Base-by-base conservation (phyloP, 2,888 invertebrate species). In the Mellilla xanthometata region DNA sequence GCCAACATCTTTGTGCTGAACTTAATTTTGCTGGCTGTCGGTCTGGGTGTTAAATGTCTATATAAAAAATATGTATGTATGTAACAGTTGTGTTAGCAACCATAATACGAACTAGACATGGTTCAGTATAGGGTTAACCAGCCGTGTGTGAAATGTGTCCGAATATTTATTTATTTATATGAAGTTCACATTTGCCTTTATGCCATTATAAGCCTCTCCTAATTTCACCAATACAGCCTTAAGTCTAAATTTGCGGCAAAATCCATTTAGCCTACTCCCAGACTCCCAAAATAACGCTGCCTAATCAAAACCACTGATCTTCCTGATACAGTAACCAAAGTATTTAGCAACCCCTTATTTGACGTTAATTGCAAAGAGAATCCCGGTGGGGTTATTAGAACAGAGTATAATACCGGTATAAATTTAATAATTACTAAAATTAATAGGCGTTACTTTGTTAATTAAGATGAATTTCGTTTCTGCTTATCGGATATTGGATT, bases 381-480 rank as follows among this genome's bases (percentile, higher is more conserved):
- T 29, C 56, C 58, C 43, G 31, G 35, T 41, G 54, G 52, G 57
- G 65, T 65, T 63, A 62, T 59, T 52, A 57, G 51, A 41, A 52
- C 33, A 44, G 54, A 48, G 52, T 52, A 56, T 51, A 30, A 50
- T 34, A 31, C 33, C 30, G 23, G 52, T 54, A 59, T 54, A 59
- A 61, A 62, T 49, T 43, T 38, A 53, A 47, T 51, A 58, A 62
- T 64, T 61, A 63, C 60, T 61, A 55, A 61, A 65, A 65, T 63
- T 59, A 59, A 62, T 65, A 65, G 59, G 56, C 58, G 59, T 62
- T 59, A 55, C 49, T 39, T 40, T 29, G 15, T 42, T 53, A 49
- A 53, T 47, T 35, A 49, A 47, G 44, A 47, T 41, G 32, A 43
- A 52, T 43, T 44, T 35, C 23, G 41, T 45, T 39, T 19, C 33